Evolutionary conservation across 2,888 invertebrate species (phyloP), one percentile per base, ranked within the genome.

Genomic region (Chrysodeixis includens): DNA sequence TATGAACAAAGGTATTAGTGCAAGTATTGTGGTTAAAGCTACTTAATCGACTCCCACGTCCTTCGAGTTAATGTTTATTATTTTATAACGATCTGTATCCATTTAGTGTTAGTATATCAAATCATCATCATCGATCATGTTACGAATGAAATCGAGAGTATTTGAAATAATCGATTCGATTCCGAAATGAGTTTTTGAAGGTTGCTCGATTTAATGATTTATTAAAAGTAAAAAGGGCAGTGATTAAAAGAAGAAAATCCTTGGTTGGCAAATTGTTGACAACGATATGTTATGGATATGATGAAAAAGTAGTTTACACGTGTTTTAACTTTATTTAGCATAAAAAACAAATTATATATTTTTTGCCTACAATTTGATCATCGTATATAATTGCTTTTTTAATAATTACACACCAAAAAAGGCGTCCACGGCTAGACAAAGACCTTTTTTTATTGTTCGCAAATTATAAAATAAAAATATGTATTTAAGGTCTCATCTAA

Each of bases 81-180:
- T 80, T 71, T 68, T 46, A 62, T 55, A 76, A 74, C 55, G 35
- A 61, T 60, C 40, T 64, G 49, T 56, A 57, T 60, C 54, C 22
- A 62, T 56, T 44, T 69, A 71, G 71, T 67, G 64, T 56, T 20
- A 63, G 54, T 56, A 44, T 75, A 78, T 69, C 80, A 46, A 69
- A 71, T 67, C 16, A 32, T 69, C 49, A 70, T 71, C 66, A 80
- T 79, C 66, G 54, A 71, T 79, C 78, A 70, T 70, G 32, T 66
- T 58, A 54, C 56, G 7, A 59, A 61, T n/a, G 30, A 60, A 66
- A 70, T 62, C 55, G 59, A 67, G 62, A 66, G 62, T 56, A 73
- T 77, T 63, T 64, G 61, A 65, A 75, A 66, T 49, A 56, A 35
- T 44, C 26, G 12, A 22, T 51, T 8, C 16, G 66, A 40, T n/a